phyloP scores from a whole-genome alignment of 1,140 invertebrate genomes.

The Listronotus oregonensis region DNA sequence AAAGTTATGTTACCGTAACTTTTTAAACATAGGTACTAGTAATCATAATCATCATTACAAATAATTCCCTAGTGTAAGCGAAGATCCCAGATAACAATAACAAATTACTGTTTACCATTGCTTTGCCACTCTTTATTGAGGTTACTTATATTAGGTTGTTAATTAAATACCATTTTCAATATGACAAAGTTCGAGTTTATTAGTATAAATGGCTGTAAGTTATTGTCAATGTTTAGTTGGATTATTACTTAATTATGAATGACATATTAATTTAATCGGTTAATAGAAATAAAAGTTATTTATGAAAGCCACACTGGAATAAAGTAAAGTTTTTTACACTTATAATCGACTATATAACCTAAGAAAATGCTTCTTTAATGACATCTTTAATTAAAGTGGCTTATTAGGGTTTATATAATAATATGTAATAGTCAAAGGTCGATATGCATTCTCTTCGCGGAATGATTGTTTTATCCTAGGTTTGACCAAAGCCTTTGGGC shows the following conservation, averaged over 20 bases:
- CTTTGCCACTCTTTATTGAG: not conserved
- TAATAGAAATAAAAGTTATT: not conserved
- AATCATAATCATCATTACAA: not conserved
- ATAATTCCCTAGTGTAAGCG: not conserved
- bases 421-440: too few relatives aligned
- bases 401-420: not conserved
- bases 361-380: conserved; percentile 17
- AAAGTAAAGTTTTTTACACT: not conserved
- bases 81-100: conserved; percentile 2
- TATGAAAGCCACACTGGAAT: conserved; percentile 5
- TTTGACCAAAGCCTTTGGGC: too few relatives aligned
- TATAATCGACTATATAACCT: not conserved
- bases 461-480: too few relatives aligned
- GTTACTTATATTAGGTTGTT: not conserved
- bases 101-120: conserved; percentile 4
- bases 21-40: not conserved
- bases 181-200: not conserved
- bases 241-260: not conserved
- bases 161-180: conserved; percentile 6
- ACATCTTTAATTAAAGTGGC: conserved; percentile 17
- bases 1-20: too few relatives aligned
- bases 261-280: conserved; percentile 4
- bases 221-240: not conserved
- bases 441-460: too few relatives aligned
- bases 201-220: not conserved